Evolutionary conservation across 2,888 invertebrate species (phyloP), one percentile per base, ranked within the genome.

Genomic region (Lycophotia porphyrea): DNA sequence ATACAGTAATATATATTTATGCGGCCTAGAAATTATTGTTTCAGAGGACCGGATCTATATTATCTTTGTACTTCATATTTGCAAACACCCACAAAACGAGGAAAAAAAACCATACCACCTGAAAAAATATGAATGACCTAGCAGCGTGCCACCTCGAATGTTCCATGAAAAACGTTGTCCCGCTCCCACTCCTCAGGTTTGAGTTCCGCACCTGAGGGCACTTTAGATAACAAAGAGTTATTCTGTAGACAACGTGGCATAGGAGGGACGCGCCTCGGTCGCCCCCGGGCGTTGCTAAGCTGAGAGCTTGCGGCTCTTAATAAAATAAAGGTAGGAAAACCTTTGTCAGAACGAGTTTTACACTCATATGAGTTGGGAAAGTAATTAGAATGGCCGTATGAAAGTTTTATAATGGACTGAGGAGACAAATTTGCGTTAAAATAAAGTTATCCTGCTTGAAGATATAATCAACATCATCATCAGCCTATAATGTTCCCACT

Each of bases 161-260:
- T 76, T 78, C 18, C 55, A 84, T 61, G 61, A 63, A 83, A 82
- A 85, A 78, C 64, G 52, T 74, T 66, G 36, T 49, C 11, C 27
- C 21, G n/a, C 63, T 9, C 63, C 15, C n/a, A 60, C 34, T 60
- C 60, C 21, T 60, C 34, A 76, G 78, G 68, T 52, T 72, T 55
- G 66, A 63, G 68, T 71, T 72, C 60, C 77, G 36, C 78, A 87
- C 80, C 82, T 78, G 79, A 84, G 82, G 78, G 77, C 67, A 74
- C 84, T 88, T 79, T 66, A 74, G 77, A 76, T 86, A 88, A 88
- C 87, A 88, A 88, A 84, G 87, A 82, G 88, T 83, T 86, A 87
- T 85, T 85, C 81, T 58, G 42, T 39, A 78, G 73, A 68, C 72
- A 67, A 60, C 68, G 71, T 71, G 58, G 18, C 42, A 63, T 67